Percentiles rank a stretch among this genome's conserved stretches.
phyloP scores from a whole-genome alignment of 2,888 invertebrate genomes.

The Thereva nobilitata region DNA sequence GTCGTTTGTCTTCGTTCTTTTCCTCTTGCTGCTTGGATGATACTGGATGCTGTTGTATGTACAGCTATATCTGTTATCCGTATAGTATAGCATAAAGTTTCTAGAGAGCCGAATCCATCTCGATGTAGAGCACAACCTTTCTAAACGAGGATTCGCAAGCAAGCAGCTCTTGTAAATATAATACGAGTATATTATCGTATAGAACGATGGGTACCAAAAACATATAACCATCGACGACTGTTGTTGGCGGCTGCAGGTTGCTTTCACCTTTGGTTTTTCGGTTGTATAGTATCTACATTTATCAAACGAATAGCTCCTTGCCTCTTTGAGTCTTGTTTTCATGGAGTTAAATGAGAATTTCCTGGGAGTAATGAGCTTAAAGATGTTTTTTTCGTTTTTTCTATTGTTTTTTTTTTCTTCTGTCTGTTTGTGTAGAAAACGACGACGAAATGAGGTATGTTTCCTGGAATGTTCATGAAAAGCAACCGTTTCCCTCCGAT shows the following conservation, averaged over 20 bases:
- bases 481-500: too few relatives aligned
- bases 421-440: too few relatives aligned
- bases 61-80: neutral
- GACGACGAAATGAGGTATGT: too few relatives aligned
- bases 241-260: neutral
- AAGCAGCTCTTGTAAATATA: too few relatives aligned
- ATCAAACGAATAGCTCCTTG: slow-evolving; percentile 5
- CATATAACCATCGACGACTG: neutral
- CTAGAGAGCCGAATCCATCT: too few relatives aligned
- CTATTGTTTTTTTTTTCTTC: too few relatives aligned
- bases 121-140: too few relatives aligned
- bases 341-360: slow-evolving; percentile 13
- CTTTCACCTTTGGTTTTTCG: slow-evolving; percentile 18
- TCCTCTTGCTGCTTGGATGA: neutral
- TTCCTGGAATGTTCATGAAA: too few relatives aligned
- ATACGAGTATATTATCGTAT: too few relatives aligned
- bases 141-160: too few relatives aligned
- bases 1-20: neutral
- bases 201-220: too few relatives aligned
- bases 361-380: slow-evolving; percentile 21
- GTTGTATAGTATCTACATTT: neutral
- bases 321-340: slow-evolving; percentile 20
- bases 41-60: neutral
- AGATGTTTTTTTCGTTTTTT: slow-evolving; percentile 5
- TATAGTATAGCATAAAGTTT: too few relatives aligned